A percentile compares a stretch with the other conserved stretches of the same genome.
Conservation (phyloP, 2,888 invertebrate species). For the Microdon myrmicae region DNA sequence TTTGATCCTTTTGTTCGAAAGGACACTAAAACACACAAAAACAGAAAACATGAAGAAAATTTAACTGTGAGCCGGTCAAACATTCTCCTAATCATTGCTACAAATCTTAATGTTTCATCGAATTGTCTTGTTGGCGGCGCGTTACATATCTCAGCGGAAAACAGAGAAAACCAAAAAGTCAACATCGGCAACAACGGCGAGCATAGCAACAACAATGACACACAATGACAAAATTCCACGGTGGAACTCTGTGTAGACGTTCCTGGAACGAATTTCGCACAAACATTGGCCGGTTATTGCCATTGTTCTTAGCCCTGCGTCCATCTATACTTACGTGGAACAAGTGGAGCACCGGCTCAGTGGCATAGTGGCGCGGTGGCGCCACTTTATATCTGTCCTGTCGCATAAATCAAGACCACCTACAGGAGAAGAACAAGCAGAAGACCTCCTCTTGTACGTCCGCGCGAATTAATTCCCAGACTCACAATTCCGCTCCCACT, state of each 20-base stretch:
- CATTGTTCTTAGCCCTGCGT: constrained; percentile 34
- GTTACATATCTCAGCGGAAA: constrained; percentile 8
- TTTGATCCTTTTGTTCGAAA: no score
- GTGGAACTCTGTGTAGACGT: constrained; percentile 23
- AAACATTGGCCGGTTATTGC: constrained; percentile 51
- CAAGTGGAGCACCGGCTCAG: constrained; percentile 46
- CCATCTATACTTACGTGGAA: constrained; percentile 35
- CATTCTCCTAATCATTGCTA: constrained; percentile 32
- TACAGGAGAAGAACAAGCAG: constrained; percentile 29
- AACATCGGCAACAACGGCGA: neutral
- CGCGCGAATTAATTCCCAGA: neutral
- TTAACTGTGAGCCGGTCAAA: constrained; percentile 3
- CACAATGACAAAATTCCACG: constrained; percentile 15
- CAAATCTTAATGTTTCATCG: constrained; percentile 47
- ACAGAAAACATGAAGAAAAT: no score
- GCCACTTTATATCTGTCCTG: constrained; percentile 50
- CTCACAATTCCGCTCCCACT: no score
- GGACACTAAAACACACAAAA: no score
- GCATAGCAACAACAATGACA: neutral
- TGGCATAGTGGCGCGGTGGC: constrained; percentile 38
- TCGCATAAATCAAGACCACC: constrained; percentile 53
- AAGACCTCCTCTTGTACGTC: constrained; percentile 9
- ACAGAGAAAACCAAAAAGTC: neutral
- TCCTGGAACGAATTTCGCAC: constrained; percentile 48
- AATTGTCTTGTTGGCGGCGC: constrained; percentile 25